Evolutionary conservation across 2,113 vertebrate genomes (phyloP).

Genomic region (Speoplatyrhinus poulsoni): DNA sequence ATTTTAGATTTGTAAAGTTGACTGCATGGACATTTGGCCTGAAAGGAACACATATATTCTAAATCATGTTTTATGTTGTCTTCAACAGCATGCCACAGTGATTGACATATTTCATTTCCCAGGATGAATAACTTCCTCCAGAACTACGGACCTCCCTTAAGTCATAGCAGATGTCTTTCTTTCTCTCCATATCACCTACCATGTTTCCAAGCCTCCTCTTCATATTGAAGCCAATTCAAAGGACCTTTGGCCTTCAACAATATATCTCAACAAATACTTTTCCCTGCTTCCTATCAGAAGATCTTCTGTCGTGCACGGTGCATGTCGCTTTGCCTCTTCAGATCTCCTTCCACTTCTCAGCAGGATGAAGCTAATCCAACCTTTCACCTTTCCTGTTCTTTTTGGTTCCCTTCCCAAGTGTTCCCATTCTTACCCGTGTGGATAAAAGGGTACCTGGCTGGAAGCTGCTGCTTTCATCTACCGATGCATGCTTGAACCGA

Average conservation of each 20-base stretch:
- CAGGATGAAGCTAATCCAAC: background rate
- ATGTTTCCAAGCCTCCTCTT: conserved; percentile 1
- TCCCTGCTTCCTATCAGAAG: conserved; percentile 16
- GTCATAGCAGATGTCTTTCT: background rate
- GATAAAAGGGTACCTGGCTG: conserved; percentile 50
- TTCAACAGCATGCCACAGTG: background rate
- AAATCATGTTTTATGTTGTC: no score
- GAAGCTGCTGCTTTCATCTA: conserved; percentile 67
- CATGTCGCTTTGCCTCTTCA: conserved; percentile 27
- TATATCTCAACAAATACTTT: conserved; percentile 29
- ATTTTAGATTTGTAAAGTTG: background rate
- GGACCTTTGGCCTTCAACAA: conserved; percentile 32
- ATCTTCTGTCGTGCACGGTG: background rate
- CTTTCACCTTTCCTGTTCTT: conserved; percentile 43
- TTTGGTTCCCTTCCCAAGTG: conserved; percentile 37
- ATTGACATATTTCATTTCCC: no score
- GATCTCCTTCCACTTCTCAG: conserved; percentile 50
- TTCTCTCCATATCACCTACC: conserved; percentile 6
- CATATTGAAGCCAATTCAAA: conserved; percentile 17
- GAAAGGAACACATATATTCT: no score
- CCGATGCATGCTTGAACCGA: conserved; percentile 55
- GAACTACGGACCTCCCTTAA: conserved; percentile 1
- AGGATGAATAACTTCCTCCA: background rate
- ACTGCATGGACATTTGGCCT: background rate
- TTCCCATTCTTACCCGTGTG: conserved; percentile 38